Percentiles rank a stretch among this genome's conserved stretches.
These are phyloP conservation scores for Corvus moneduloides DNA, from an alignment of 2,113 vertebrate genomes.

Conservation along the genomic window DNA sequence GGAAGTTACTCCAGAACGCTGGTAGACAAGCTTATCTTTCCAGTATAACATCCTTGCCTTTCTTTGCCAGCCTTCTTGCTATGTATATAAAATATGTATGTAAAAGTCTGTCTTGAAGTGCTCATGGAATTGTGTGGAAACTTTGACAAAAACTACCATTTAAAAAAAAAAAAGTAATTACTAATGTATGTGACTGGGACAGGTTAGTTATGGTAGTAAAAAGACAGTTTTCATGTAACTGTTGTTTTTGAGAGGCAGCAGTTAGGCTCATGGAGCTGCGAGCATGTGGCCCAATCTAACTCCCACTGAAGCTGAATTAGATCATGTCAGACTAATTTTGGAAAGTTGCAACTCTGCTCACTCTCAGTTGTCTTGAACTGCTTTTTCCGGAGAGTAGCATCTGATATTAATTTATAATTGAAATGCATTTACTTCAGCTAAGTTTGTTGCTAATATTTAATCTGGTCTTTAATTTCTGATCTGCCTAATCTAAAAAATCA, in stretches of 20 bases:
- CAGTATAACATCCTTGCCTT: not conserved
- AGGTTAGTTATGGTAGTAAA: not conserved
- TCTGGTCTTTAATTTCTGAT: not conserved
- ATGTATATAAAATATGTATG: rapidly evolving
- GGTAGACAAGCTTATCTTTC: not conserved
- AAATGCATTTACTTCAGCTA: not conserved
- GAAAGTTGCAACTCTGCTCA: not conserved
- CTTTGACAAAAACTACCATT: not conserved
- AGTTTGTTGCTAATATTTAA: not conserved
- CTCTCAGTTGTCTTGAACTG: not conserved
- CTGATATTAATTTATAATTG: not conserved
- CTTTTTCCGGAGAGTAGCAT: not conserved
- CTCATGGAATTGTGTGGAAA: not conserved
- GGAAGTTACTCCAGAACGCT: not conserved
- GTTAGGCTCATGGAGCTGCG: not conserved
- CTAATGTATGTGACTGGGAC: not conserved
- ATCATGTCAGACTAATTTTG: constrained; percentile 11
- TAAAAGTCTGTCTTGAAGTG: not conserved
- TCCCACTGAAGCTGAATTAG: constrained; percentile 11
- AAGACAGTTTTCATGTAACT: not conserved
- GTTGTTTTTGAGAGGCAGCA: not conserved
- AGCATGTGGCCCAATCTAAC: not conserved
- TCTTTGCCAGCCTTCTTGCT: not conserved
- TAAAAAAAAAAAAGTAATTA: not conserved
- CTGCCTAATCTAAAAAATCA: not conserved